Conservation (phyloP, 2,113 vertebrate species). For the Burhinus bistriatus region DNA sequence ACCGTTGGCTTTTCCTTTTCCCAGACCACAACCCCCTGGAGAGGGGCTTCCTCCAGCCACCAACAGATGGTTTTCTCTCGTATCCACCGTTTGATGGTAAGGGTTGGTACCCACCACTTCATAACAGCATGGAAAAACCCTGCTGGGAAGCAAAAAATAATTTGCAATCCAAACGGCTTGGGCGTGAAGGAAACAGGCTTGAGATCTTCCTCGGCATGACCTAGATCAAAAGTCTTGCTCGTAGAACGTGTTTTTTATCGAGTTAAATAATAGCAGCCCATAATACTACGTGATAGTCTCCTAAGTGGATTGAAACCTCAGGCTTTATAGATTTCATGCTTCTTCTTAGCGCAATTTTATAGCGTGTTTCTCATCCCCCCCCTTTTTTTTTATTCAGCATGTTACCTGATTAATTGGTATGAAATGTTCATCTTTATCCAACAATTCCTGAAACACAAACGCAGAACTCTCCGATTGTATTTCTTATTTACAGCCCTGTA, state of each 20-base stretch:
- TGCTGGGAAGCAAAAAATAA: neutral
- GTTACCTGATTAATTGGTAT: neutral
- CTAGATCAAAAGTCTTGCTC: neutral
- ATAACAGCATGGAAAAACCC: neutral
- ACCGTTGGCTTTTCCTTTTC: neutral
- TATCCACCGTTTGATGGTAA: too few relatives aligned
- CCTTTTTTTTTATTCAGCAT: neutral
- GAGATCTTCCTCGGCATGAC: neutral
- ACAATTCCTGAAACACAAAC: neutral
- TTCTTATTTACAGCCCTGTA: neutral
- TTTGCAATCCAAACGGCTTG: neutral
- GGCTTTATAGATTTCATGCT: neutral
- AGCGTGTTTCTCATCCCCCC: neutral
- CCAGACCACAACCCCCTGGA: neutral
- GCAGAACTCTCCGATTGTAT: neutral
- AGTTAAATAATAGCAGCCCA: neutral
- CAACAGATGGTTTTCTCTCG: neutral
- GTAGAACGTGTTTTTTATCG: neutral
- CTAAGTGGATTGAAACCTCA: neutral
- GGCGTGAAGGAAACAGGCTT: neutral
- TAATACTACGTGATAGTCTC: neutral
- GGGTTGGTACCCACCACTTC: neutral
- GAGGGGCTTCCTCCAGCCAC: neutral
- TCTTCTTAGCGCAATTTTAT: neutral
- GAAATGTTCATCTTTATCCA: neutral